A percentile compares a stretch with the other conserved stretches of the same genome.
Evolutionary conservation across 2,888 invertebrate species (phyloP).

Genomic region (Leucoma salicis): DNA sequence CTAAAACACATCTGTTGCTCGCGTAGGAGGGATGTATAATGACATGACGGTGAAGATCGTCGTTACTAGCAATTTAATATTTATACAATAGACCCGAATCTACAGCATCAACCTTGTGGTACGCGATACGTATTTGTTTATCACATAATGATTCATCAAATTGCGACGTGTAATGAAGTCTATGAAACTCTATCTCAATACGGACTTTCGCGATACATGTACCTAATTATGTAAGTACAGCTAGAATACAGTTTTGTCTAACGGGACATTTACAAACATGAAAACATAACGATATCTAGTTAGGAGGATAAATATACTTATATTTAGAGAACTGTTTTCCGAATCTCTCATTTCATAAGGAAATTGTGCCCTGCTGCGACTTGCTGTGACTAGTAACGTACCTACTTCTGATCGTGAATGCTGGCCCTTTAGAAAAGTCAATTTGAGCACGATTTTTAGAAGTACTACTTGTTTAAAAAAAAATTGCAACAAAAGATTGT

Average conservation of each 20-base stretch:
- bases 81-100: slow-evolving; percentile 45
- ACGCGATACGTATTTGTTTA: slow-evolving; percentile 35
- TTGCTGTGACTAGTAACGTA: no score
- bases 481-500: no score
- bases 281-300: neutral
- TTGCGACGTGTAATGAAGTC: slow-evolving; percentile 18
- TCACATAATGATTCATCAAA: slow-evolving; percentile 24
- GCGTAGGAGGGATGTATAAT: slow-evolving; percentile 54
- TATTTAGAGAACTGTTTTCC: neutral
- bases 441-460: no score
- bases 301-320: neutral
- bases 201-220: slow-evolving; percentile 1
- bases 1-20: slow-evolving; percentile 66
- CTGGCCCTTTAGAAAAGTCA: no score
- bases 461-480: no score
- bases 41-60: slow-evolving; percentile 53
- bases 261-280: slow-evolving; percentile 1
- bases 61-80: slow-evolving; percentile 56
- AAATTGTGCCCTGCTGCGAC: no score
- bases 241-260: slow-evolving; percentile 7
- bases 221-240: no score
- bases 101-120: slow-evolving; percentile 26
- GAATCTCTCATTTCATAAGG: no score
- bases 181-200: slow-evolving; percentile 4
- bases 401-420: no score